phyloP scores from a whole-genome alignment of 2,797 vertebrate species.

The Onychomys leucogaster region DNA sequence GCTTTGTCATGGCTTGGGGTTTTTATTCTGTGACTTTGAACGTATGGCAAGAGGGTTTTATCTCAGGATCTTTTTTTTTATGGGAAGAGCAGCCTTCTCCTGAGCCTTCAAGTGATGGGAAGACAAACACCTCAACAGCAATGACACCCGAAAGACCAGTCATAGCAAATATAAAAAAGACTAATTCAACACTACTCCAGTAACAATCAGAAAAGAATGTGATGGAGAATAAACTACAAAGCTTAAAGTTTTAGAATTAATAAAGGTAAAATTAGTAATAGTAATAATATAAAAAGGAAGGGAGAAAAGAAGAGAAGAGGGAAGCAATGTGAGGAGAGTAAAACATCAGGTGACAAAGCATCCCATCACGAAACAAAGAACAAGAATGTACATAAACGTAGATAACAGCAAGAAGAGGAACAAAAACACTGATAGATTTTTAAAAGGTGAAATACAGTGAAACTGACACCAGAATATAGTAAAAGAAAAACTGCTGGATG shows the following conservation, averaged over 20 bases:
- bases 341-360: neutral
- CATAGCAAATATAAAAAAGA: neutral
- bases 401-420: neutral
- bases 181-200: neutral
- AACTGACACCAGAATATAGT: neutral
- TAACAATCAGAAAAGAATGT: neutral
- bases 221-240: neutral
- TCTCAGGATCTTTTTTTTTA: neutral
- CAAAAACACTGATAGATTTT: neutral
- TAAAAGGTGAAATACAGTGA: neutral
- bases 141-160: neutral
- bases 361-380: neutral
- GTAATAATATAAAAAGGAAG: neutral
- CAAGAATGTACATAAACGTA: neutral
- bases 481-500: neutral
- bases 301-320: neutral
- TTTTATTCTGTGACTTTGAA: too few relatives aligned
- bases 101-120: neutral
- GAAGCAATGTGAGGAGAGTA: neutral
- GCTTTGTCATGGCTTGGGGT: too few relatives aligned
- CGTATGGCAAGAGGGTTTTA: too few relatives aligned
- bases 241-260: neutral
- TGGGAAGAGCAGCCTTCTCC: neutral
- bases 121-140: neutral
- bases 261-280: neutral